phyloP scores from a whole-genome alignment of 2,888 invertebrate genomes.

The Argyresthia goedartella region DNA sequence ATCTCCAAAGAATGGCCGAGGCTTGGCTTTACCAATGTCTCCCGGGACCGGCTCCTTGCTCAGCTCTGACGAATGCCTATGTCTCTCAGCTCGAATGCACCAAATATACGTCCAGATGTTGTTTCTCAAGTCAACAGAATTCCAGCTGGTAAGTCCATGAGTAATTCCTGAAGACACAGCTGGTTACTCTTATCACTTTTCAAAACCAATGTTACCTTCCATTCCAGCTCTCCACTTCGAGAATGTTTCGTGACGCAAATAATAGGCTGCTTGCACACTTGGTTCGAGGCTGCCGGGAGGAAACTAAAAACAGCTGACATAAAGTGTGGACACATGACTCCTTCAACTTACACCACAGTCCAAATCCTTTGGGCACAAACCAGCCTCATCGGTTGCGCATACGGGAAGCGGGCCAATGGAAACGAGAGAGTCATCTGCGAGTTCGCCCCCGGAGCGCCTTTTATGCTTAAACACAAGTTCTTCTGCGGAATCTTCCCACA shows the following conservation, averaged over 20 bases:
- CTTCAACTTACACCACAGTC: conserved; percentile 35
- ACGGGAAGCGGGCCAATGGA: conserved; percentile 28
- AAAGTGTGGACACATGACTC: conserved; percentile 39
- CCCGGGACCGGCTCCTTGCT: conserved; percentile 51
- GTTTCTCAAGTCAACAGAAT: conserved; percentile 14
- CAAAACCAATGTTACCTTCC: neutral
- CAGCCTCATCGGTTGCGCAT: conserved; percentile 53
- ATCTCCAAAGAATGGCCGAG: conserved; percentile 45
- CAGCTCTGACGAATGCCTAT: conserved; percentile 37
- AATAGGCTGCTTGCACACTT: conserved; percentile 48
- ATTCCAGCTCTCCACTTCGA: conserved; percentile 33
- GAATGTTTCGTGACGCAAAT: conserved; percentile 47
- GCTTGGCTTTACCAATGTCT: conserved; percentile 53
- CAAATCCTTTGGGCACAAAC: conserved; percentile 55
- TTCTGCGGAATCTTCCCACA: conserved; percentile 45
- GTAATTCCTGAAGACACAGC: neutral
- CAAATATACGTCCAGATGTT: conserved; percentile 42
- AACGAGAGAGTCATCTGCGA: conserved; percentile 50
- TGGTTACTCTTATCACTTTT: neutral
- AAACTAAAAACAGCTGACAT: conserved; percentile 34
- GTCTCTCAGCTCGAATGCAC: conserved; percentile 53
- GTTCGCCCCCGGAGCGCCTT: conserved; percentile 54
- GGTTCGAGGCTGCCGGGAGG: conserved; percentile 43
- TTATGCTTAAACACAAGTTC: conserved; percentile 30
- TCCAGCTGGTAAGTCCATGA: neutral